Evolutionary conservation across 2,888 invertebrate genomes (phyloP), one percentile per base, ranked within the genome.

Genomic region (Stictocephala bisonia): DNA sequence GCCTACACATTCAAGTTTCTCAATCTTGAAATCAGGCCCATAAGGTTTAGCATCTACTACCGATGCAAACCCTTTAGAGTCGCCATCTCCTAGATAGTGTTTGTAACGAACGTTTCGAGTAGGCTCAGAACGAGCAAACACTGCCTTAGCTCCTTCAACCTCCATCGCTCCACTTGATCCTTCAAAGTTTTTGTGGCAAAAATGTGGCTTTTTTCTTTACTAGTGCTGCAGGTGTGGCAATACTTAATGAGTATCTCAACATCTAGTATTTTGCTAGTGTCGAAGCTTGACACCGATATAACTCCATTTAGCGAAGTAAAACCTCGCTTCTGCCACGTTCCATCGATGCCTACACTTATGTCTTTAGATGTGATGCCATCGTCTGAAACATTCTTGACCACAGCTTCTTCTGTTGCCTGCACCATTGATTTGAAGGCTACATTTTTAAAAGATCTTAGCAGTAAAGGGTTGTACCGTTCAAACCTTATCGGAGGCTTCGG

Each of bases 81-180:
- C 64, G 2, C 64, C 41, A 40, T 60, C 64, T 2, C 41, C 44
- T 15, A 64, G 11, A 22, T 64, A 64, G 26, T 64, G 11, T 22
- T 64, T 40, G 22, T 64, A 40, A n/a, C 64, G 64, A 3, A 64
- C 41, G n/a, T 40, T 26, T 9, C 41, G 2, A 15, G 15, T 64
- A 6, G 64, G 40, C 41, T 40, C 64, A 1, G 44, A 64, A 2
- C 64, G 29, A 3, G 24, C 6, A 64, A 64, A 64, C 4, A 64
- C 18, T 40, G 31, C 3, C n/a, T 24, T 26, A 1, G 64, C 40
- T 3, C 64, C 64, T n/a, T 64, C 40, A n/a, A 64, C 40, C 22
- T 64, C 64, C 64, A 56, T 56, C 7, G 15, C 56, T 2, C 56
- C 56, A 29, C 56, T 56, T 64, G 22, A 64, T 22, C 40, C 40